Conservation (phyloP, 2,888 invertebrate species). For the Archips xylosteana region DNA sequence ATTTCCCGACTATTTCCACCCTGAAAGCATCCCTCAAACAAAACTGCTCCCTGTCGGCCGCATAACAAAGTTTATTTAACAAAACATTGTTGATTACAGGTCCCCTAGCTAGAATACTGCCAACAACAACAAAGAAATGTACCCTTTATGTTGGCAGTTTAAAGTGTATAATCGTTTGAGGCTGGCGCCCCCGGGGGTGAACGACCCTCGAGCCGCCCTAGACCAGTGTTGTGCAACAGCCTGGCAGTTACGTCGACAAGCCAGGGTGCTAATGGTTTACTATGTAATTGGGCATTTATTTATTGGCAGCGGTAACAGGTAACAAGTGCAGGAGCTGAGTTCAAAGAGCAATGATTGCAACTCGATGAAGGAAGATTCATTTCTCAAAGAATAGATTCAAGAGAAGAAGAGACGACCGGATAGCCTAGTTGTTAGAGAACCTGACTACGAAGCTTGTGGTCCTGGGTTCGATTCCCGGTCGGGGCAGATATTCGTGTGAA, state of each 20-base stretch:
- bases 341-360: not conserved
- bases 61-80: constrained; percentile 45
- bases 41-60: constrained; percentile 46
- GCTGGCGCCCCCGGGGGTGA: constrained; percentile 57
- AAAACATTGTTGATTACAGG: constrained; percentile 42
- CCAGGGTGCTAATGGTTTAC: constrained; percentile 48
- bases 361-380: no score
- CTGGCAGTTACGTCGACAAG: constrained; percentile 59
- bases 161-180: constrained; percentile 44
- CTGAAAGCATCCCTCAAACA: constrained; percentile 36
- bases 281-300: constrained; percentile 42
- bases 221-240: constrained; percentile 61
- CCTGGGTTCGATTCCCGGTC: no score
- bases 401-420: no score
- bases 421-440: no score
- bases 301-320: constrained; percentile 31
- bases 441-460: no score
- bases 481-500: no score
- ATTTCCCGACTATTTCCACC: constrained; percentile 49
- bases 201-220: constrained; percentile 59
- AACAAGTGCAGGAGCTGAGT: not conserved
- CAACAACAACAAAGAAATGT: constrained; percentile 33
- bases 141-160: constrained; percentile 39
- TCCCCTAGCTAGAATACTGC: constrained; percentile 28
- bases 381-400: no score